Conservation (phyloP, 2,888 invertebrate species). For the Galerucella calmariensis region DNA sequence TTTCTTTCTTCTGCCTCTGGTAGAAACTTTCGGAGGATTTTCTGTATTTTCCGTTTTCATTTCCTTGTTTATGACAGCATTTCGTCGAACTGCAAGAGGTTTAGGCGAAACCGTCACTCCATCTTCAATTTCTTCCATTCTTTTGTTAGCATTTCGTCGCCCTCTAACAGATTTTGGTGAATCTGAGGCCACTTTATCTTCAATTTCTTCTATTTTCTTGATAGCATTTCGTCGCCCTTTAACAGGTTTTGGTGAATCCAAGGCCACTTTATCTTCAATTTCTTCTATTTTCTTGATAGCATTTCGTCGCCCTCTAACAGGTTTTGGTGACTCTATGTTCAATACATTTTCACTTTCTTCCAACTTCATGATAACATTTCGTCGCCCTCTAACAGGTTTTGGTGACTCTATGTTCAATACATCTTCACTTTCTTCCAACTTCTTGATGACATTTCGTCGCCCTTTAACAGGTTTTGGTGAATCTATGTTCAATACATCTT, state of each 20-base stretch:
- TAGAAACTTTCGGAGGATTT: conserved; percentile 12
- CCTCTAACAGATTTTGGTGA: background rate
- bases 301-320: conserved; percentile 2
- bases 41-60: conserved; percentile 14
- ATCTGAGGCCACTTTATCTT: conserved; percentile 3
- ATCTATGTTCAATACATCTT: background rate
- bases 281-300: no score
- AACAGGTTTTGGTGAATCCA: no score
- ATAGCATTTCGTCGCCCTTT: no score
- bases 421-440: background rate
- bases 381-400: background rate
- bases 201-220: background rate
- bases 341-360: background rate
- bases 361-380: background rate
- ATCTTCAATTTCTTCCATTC: background rate
- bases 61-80: background rate
- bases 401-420: background rate
- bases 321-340: background rate
- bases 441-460: background rate
- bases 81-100: conserved; percentile 23
- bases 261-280: background rate
- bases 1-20: conserved; percentile 13
- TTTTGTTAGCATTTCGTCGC: background rate
- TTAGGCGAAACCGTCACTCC: background rate
- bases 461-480: conserved; percentile 9